Conservation (phyloP, 2,888 invertebrate species). For the Cosmia trapezina region DNA sequence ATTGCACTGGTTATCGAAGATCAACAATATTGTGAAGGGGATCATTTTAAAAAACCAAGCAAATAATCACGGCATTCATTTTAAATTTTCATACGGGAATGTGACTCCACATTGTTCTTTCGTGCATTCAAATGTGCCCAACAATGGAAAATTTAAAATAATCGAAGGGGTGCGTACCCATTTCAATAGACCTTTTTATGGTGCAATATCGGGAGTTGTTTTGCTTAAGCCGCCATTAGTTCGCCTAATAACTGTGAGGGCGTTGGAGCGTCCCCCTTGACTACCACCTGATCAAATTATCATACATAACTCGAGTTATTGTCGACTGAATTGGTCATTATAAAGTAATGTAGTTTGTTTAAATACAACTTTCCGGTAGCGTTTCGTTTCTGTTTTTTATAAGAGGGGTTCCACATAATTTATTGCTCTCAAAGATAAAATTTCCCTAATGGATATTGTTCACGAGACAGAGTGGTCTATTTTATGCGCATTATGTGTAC, state of each 20-base stretch:
- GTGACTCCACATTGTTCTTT: constrained; percentile 72
- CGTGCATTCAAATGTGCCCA: constrained; percentile 70
- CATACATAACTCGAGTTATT: constrained; percentile 81
- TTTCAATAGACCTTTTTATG: constrained; percentile 85
- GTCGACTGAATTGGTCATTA: constrained; percentile 83
- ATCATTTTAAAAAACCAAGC: constrained; percentile 28
- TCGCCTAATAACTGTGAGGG: constrained; percentile 81
- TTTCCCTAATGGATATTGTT: constrained; percentile 85
- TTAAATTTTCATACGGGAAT: constrained; percentile 60
- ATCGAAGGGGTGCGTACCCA: constrained; percentile 80
- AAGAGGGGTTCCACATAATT: constrained; percentile 81
- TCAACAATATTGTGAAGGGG: constrained; percentile 9
- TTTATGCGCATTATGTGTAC: constrained; percentile 75
- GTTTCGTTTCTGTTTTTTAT: constrained; percentile 73
- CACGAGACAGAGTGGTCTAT: constrained; percentile 79
- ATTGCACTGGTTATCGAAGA: constrained; percentile 7
- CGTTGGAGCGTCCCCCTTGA: constrained; percentile 63
- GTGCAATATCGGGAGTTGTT: constrained; percentile 81
- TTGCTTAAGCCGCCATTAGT: constrained; percentile 85
- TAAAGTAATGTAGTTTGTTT: constrained; percentile 86
- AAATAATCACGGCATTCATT: constrained; percentile 47
- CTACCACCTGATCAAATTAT: constrained; percentile 84
- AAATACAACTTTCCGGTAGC: constrained; percentile 83
- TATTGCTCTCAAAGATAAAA: constrained; percentile 86
- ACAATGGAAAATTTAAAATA: constrained; percentile 83